Base-by-base conservation (phyloP, 2,113 vertebrate genomes). In the Archilochus colubris region DNA sequence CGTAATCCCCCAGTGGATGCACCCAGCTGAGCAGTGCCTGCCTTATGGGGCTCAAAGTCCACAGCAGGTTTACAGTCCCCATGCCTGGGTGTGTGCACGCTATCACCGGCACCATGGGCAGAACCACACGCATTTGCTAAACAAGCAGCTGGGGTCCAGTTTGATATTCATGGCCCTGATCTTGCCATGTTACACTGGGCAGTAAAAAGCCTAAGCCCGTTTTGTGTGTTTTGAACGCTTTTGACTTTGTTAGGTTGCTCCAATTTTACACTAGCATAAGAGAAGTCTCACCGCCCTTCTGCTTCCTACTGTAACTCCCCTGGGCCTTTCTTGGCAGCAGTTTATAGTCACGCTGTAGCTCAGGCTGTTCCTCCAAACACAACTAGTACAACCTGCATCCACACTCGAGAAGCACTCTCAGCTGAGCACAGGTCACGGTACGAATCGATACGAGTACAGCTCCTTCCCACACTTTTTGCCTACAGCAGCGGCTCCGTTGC, bases 231-330 rank as follows among this genome's bases (percentile, higher is more conserved):
- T 63, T 14, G 38, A 92, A 81, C 0, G 33, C 62, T 51, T 19
- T 84, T 62, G 87, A 66, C 54, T 93, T 53, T 3, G 46, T 59
- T 67, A 36, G 6, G 74, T 54, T 68, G 77, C 87, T 94, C 78
- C 86, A 53, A 3, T 92, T 94, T 92, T 94, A 93, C 28, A 43
- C 51, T 21, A 14, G 86, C 51, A 3, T 5, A 61, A 72, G 80
- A 79, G 69, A 86, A 95, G 96, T 85, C 84, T 85, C 78, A 21
- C 58, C 20, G 8, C 89, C 88, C 78, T 93, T 85, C 84, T 93
- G 95, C 50, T 92, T 91, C 94, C 91, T 92, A 95, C 89, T 91
- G 95, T 94, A 95, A 91, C 82, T 92, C 86, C 86, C 87, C 70
- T 7, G 75, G 77, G 93, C 62, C 55, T 70, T 74, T 89, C 91